Evolutionary conservation across 1,140 invertebrate species (phyloP), one percentile per base, ranked within the genome.

Genomic region (Archegozetes longisetosus): DNA sequence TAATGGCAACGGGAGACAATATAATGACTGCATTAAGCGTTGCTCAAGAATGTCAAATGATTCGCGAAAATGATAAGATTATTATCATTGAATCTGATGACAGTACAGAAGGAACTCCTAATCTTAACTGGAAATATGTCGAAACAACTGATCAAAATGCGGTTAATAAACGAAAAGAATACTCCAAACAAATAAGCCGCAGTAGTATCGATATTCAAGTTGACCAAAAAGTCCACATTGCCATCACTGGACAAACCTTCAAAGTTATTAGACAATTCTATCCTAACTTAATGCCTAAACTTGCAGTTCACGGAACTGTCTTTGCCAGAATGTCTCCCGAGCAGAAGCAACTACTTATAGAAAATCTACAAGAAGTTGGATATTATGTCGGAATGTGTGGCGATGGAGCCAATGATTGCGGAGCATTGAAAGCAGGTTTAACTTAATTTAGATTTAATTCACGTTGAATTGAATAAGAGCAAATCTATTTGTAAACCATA

Each of bases 1-100:
- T 96, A 3, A 98, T 98, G 95, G 85, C 97, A n/a, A 98, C 95
- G 55, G 88, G 92, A 54, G 95, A 98, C 71, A 98, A 98, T 74
- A 84, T 98, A 58, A 80, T 94, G 66, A 98, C 94, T 0, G 94
- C 93, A 0, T 78, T 95, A 1, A 92, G 88, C 72, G 93, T 98
- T 20, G 93, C 91, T 0, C 81, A 85, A 64, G 91, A 98, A 70
- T 98, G 93, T 73, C 84, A 85, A 9, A 93, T 98, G 71, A 79
- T 98, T 6, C 74, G 77, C 2, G 65, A 75, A 1, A 73, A 78
- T 1, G 85, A 89, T 66, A 74, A 76, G 59, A 79, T 90, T 3
- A 79, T 88, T 48, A 76, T 87, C 6, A 56, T 66, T 3, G 52
- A 64, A 6, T 51, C 64, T 1, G 55, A 62, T 24, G 61, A 60